phyloP scores from a whole-genome alignment of 2,888 invertebrate genomes.

The Caenorhabditis japonica region DNA sequence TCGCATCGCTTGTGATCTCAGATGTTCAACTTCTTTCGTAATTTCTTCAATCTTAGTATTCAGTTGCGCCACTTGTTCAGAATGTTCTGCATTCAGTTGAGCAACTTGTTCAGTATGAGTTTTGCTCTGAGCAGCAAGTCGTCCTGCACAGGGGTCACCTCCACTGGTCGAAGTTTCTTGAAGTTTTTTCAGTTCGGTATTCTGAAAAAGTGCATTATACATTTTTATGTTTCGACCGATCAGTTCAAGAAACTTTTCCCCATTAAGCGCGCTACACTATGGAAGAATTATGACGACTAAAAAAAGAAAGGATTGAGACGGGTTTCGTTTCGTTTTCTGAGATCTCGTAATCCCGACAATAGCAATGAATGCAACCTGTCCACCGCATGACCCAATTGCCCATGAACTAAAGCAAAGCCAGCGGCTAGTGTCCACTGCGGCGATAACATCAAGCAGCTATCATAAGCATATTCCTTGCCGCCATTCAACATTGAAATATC shows the following conservation, averaged over 20 bases:
- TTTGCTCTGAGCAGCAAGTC: slow-evolving; percentile 13
- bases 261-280: slow-evolving; percentile 4
- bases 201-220: slow-evolving; percentile 19
- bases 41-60: slow-evolving; percentile 13
- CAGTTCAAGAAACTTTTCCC: background rate
- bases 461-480: slow-evolving; percentile 45
- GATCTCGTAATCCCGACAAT: slow-evolving; percentile 47
- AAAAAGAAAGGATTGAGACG: slow-evolving; percentile 37
- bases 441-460: slow-evolving; percentile 43
- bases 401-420: slow-evolving; percentile 33
- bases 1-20: slow-evolving; percentile 16
- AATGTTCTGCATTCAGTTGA: slow-evolving; percentile 9
- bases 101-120: slow-evolving; percentile 2
- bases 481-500: slow-evolving; percentile 2
- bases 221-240: background rate
- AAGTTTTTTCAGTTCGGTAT: slow-evolving; percentile 9
- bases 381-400: slow-evolving; percentile 52
- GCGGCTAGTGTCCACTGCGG: slow-evolving; percentile 6
- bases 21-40: background rate
- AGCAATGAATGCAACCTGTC: slow-evolving; percentile 47
- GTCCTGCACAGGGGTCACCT: slow-evolving; percentile 11
- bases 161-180: background rate
- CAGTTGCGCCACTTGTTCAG: slow-evolving; percentile 19
- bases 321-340: slow-evolving; percentile 28
- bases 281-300: slow-evolving; percentile 8